Evolutionary conservation across 2,797 vertebrate genomes (phyloP).

Genomic region (Phoeniculus purpureus): DNA sequence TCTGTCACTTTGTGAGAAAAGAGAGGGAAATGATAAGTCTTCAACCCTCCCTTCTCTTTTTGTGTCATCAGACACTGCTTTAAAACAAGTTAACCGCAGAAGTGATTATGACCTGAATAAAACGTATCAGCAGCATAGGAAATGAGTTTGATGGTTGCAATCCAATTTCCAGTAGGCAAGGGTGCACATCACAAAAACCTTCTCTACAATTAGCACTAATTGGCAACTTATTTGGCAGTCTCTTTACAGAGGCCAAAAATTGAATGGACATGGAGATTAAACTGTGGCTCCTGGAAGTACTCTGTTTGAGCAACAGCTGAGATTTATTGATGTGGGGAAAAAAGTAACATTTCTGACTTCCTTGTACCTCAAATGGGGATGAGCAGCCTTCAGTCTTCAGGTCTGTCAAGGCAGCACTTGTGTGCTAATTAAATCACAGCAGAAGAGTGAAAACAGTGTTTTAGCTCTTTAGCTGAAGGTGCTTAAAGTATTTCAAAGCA

Average conservation of each 20-base stretch:
- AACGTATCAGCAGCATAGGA: constrained; percentile 55
- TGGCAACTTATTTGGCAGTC: constrained; percentile 74
- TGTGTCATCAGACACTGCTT: constrained; percentile 3
- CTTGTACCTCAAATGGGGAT: neutral
- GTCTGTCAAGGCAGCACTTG: neutral
- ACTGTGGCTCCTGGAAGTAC: constrained; percentile 30
- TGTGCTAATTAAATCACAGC: neutral
- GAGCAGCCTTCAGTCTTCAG: neutral
- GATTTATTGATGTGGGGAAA: neutral
- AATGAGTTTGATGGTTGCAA: constrained; percentile 66
- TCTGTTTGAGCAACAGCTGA: constrained; percentile 14
- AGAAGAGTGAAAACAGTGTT: neutral
- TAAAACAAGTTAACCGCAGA: constrained; percentile 27
- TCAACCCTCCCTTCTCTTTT: neutral
- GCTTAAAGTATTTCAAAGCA: neutral
- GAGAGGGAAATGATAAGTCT: neutral
- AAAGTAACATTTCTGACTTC: neutral
- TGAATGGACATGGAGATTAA: constrained; percentile 52
- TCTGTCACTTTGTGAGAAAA: constrained; percentile 11
- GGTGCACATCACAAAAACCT: constrained; percentile 60
- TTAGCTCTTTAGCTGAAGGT: neutral
- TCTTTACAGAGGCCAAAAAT: constrained; percentile 49
- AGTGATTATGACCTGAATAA: constrained; percentile 69
- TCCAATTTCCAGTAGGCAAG: constrained; percentile 67
- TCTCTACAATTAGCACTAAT: constrained; percentile 73